phyloP scores from a whole-genome alignment of 2,888 invertebrate genomes.

The Loripinus fragilis region DNA sequence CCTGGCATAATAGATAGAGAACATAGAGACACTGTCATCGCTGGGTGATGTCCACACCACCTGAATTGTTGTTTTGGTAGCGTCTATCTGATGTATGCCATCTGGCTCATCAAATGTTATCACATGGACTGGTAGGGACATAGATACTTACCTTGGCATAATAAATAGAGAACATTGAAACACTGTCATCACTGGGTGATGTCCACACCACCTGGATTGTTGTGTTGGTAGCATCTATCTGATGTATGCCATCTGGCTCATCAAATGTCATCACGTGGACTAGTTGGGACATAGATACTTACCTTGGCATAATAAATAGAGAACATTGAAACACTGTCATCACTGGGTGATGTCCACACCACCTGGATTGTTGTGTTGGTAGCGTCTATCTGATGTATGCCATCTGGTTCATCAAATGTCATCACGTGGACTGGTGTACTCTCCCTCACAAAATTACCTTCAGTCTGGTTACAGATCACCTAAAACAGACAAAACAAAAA shows the following conservation, averaged over 20 bases:
- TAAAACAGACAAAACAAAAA: too few species aligned
- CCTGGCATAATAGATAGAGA: conserved; percentile 64
- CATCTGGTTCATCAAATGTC: conserved; percentile 90
- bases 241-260: conserved; percentile 86
- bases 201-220: conserved; percentile 89
- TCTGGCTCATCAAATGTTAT: too few species aligned
- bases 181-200: conserved; percentile 85
- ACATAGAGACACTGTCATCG: conserved; percentile 82
- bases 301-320: conserved; percentile 65
- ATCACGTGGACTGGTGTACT: conserved; percentile 87
- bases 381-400: conserved; percentile 85
- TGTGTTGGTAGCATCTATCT: conserved; percentile 82
- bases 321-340: conserved; percentile 81
- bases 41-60: conserved; percentile 88
- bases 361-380: conserved; percentile 86
- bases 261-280: conserved; percentile 87
- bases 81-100: conserved; percentile 85
- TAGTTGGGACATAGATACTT: too few species aligned
- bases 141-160: conserved; percentile 62
- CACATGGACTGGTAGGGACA: conserved; percentile 86
- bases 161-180: conserved; percentile 66
- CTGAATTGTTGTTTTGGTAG: conserved; percentile 85
- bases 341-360: conserved; percentile 88
- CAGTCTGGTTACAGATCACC: conserved; percentile 68
- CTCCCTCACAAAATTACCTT: conserved; percentile 80